Evolutionary conservation across 2,888 invertebrate genomes (phyloP), one percentile per base, ranked within the genome.

Genomic region (Hyles lineata): DNA sequence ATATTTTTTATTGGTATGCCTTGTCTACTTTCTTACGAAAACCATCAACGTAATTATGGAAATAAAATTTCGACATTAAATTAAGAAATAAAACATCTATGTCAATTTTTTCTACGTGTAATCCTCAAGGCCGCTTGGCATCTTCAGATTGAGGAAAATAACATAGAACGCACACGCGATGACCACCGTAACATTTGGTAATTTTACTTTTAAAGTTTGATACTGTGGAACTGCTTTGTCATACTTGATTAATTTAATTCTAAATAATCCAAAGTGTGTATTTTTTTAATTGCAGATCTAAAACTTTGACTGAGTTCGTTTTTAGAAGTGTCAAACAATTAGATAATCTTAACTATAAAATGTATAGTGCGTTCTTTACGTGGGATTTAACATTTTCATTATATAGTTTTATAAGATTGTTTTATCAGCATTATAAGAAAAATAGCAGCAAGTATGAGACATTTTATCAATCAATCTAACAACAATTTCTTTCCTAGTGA

Each of bases 61-160:
- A 70, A 70, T 55, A 72, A 69, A 72, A 60, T 61, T 74, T 69
- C 67, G 7, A 50, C 63, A 67, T 17, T 23, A 67, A 50, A 50
- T 67, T 67, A 67, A 43, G 15, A 35, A 63, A 43, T 67, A 50
- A 67, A 23, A 67, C 15, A 43, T 63, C n/a, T 63, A 50, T 67
- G 67, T 67, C 67, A 67, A 67, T 23, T 50, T 67, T 67, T 23
- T 43, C 50, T 67, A 50, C 7, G 19, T 23, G 43, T 67, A 50
- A 43, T 43, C n/a, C 67, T 67, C 67, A 67, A 67, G 67, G 67
- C 21, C 67, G 35, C 21, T 35, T 50, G 23, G 6, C 67, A 50
- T 50, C 21, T 23, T 15, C 6, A 25, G 32, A 23, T 67, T 50
- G 15, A 67, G 50, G 50, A 67, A 67, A 67, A 67, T 67, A 50